Evolutionary conservation across 2,888 invertebrate species (phyloP), one percentile per base, ranked within the genome.

Genomic region (Rhagium mordax): DNA sequence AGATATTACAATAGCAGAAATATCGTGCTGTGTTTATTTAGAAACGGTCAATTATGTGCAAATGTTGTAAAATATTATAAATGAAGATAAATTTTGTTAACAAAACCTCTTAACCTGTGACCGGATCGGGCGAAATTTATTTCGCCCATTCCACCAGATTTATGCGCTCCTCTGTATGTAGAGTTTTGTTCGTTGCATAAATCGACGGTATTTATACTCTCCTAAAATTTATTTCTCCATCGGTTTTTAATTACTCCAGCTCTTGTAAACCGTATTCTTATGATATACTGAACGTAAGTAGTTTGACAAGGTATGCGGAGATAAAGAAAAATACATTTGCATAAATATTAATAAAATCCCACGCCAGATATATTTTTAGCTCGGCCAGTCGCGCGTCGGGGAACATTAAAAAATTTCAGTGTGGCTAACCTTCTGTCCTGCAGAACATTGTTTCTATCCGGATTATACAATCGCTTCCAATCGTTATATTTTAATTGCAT

Each of bases 271-370:
- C 41, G n/a, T 33, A 20, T 13, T 20, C 41, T 3, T n/a, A 61
- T 47, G 47, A 61, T 48, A 41, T 48, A 61, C 21, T 18, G 61
- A 61, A 47, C 61, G 47, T 47, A 71, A 71, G 71, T 66, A 71
- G 71, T 71, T 67, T 47, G 66, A 55, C 71, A 59, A 59, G 65
- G 66, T 70, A 33, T 16, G 16, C n/a, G n/a, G 60, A 65, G 65
- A 71, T 59, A 65, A 71, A 53, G 48, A 51, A 67, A 59, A 55
- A 29, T n/a, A 33, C 66, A 67, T 71, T 71, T 71, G 64, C 71
- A 71, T 71, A 71, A 71, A 71, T 71, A 71, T 71, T 71, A 71
- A 71, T 67, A 71, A 71, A 71, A 71, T 65, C 71, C 71, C 60
- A 71, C 71, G 60, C 71, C 21, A 29, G 47, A 18, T 53, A 51